Evolutionary conservation across 2,113 vertebrate genomes (phyloP).

Genomic region (Thymallus thymallus): DNA sequence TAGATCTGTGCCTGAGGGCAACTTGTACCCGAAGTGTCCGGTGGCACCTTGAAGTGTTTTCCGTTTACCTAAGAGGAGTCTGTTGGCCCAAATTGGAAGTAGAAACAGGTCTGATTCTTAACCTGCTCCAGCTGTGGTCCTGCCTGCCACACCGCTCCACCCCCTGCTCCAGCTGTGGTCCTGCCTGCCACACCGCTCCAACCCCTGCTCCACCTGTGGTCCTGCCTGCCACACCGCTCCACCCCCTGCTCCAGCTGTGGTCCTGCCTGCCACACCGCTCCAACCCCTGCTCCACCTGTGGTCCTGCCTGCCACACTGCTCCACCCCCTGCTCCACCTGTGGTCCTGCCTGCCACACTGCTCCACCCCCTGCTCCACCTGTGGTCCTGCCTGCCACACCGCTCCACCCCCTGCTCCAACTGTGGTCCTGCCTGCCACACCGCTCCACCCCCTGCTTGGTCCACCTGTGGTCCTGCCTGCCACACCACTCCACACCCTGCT

Average conservation of each 20-base stretch:
- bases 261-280: not conserved
- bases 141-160: not conserved
- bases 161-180: constrained; percentile 32
- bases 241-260: constrained; percentile 56
- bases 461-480: constrained; percentile 51
- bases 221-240: not conserved
- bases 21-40: constrained; percentile 20
- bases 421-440: constrained; percentile 20
- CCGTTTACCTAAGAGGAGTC: constrained; percentile 57
- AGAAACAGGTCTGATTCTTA: constrained; percentile 64
- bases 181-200: not conserved
- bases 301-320: not conserved
- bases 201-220: constrained; percentile 55
- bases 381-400: constrained; percentile 9
- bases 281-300: constrained; percentile 55
- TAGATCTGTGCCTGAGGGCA: too few relatives aligned
- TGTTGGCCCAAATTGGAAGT: constrained; percentile 59
- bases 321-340: constrained; percentile 53
- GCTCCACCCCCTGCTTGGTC: constrained; percentile 19
- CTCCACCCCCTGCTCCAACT: constrained; percentile 48
- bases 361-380: constrained; percentile 51
- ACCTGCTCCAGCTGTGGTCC: constrained; percentile 59
- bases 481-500: constrained; percentile 8
- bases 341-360: not conserved
- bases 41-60: constrained; percentile 67